These are phyloP conservation scores for Mythimna vitellina DNA, from an alignment of 2,888 invertebrate species.

Conservation along the genomic window DNA sequence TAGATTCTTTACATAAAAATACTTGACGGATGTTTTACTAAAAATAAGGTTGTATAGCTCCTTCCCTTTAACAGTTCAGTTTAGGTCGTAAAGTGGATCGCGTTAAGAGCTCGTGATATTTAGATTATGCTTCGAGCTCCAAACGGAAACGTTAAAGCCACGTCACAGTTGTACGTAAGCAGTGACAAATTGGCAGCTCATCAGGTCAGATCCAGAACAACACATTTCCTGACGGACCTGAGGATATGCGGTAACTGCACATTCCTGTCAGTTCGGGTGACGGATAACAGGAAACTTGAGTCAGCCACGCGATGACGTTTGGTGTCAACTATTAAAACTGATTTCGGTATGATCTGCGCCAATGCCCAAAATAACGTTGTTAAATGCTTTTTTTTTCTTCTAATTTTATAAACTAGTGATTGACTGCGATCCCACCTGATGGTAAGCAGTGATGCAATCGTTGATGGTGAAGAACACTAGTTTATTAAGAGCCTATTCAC, in stretches of 20 bases:
- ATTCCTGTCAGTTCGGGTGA: neutral
- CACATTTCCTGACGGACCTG: neutral
- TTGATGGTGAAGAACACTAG: too few species aligned
- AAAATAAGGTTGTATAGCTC: too few species aligned
- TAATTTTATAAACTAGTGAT: too few species aligned
- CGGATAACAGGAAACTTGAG: neutral
- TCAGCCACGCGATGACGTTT: neutral
- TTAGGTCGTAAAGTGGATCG: too few species aligned
- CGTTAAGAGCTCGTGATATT: too few species aligned
- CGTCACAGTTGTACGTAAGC: constrained; percentile 18
- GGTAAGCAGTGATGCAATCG: too few species aligned
- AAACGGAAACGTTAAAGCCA: neutral
- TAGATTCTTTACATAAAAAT: too few species aligned
- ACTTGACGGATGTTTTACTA: too few species aligned
- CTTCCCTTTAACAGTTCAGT: too few species aligned
- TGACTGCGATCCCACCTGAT: too few species aligned
- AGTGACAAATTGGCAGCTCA: constrained; percentile 24
- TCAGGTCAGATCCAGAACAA: constrained; percentile 1
- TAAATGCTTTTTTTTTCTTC: too few species aligned
- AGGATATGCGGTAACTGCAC: neutral
- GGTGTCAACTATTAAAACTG: neutral
- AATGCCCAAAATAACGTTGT: neutral
- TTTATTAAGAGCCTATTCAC: too few species aligned
- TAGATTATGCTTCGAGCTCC: neutral
- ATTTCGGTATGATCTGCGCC: neutral